Evolutionary conservation across 1,140 invertebrate genomes (phyloP), one percentile per base, ranked within the genome.

Genomic region (Lepidurus apus): DNA sequence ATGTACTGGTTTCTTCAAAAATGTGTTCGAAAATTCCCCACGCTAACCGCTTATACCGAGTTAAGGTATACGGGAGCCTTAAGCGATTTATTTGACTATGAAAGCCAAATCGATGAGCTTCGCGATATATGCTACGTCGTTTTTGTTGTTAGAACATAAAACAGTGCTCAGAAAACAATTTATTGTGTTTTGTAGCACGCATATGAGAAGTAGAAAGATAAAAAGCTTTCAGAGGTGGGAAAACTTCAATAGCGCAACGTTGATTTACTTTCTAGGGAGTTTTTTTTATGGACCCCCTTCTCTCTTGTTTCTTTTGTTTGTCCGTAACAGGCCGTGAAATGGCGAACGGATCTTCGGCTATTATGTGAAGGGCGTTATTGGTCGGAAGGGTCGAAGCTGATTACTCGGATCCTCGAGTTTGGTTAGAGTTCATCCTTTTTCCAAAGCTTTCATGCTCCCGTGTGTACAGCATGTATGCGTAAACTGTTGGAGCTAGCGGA

Each of bases 261-360:
- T 65, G 53, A 65, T 65, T 65, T 65, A 21, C 21, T 65, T 65
- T 65, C 21, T 34, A 34, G 34, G 34, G 34, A 65, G 17, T 47
- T 47, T 47, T 47, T 65, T 65, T 65, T 65, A 9, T 65, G 8
- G 53, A 65, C 53, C 53, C 53, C 21, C 53, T 65, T 17, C 21
- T 65, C 13, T 21, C 21, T 65, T 65, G 53, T 65, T 7, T 65
- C 13, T 21, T 8, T 65, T 65, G 53, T 65, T 7, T 65, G 53
- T 7, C 17, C 53, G 53, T 65, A 65, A 65, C 21, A 21, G 53
- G 53, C 53, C 53, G 21, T 65, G 53, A 65, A 65, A 65, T 65
- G 53, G 53, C 53, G 53, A 65, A 65, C 53, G 53, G 53, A 65
- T 65, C 53, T 65, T 65, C 53, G 53, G 53, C 21, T 65, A 21